These are phyloP conservation scores for Lichenostomus cassidix DNA, from an alignment of 2,113 vertebrate species.

Conservation along the genomic window DNA sequence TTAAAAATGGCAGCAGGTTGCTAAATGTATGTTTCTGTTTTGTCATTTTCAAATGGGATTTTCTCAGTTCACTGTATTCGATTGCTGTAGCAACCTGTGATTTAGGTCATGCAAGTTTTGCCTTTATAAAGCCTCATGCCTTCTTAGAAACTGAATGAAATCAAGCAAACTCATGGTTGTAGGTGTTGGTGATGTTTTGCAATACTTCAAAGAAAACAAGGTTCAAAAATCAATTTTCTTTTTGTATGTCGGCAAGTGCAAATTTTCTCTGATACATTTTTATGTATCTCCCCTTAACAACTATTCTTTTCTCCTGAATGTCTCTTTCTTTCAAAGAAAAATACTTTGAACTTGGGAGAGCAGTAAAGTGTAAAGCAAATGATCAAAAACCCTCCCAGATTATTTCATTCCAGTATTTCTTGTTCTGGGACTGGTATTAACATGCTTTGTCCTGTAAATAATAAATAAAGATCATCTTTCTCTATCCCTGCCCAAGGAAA, in stretches of 20 bases:
- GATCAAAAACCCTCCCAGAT: background rate
- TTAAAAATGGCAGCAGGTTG: background rate
- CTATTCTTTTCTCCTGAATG: background rate
- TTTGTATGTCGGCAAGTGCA: background rate
- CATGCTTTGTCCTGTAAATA: background rate
- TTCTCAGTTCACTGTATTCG: background rate
- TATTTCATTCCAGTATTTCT: constrained; percentile 11
- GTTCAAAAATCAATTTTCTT: background rate
- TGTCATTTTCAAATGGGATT: background rate
- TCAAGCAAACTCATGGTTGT: background rate
- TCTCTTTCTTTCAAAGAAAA: constrained; percentile 13
- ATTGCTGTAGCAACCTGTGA: background rate
- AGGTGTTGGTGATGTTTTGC: background rate
- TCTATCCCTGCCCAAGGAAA: background rate
- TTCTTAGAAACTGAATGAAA: background rate
- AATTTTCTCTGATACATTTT: constrained; percentile 1
- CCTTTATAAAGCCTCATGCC: constrained; percentile 4
- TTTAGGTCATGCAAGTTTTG: background rate
- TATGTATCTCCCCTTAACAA: background rate
- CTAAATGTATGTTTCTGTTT: background rate
- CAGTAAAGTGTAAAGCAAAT: constrained; percentile 1
- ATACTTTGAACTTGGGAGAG: constrained; percentile 6
- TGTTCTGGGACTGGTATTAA: background rate
- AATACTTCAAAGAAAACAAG: background rate
- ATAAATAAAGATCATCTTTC: background rate